These are phyloP conservation scores for Sarotherodon lohbergeri DNA, from an alignment of 2,113 vertebrate species.

Conservation along the genomic window DNA sequence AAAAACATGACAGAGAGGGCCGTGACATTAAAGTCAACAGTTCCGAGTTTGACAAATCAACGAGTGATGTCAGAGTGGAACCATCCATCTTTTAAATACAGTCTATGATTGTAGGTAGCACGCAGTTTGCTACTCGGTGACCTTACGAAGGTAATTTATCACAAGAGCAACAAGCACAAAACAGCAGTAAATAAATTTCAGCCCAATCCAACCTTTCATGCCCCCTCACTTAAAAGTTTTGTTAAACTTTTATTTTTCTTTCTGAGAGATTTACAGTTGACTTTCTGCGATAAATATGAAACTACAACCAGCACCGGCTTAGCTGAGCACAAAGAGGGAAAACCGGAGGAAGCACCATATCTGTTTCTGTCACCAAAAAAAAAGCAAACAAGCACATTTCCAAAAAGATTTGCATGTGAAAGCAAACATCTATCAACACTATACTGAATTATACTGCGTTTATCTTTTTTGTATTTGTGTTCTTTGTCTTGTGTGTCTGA, in stretches of 20 bases:
- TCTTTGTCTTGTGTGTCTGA: neutral
- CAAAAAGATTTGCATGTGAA: neutral
- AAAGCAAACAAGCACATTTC: neutral
- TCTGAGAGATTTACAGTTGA: neutral
- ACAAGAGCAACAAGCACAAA: neutral
- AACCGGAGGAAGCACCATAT: neutral
- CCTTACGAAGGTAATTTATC: neutral
- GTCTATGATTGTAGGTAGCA: neutral
- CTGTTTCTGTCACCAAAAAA: neutral
- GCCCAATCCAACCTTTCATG: neutral
- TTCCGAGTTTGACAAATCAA: neutral
- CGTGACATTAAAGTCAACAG: neutral
- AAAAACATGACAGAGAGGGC: neutral
- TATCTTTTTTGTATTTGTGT: neutral
- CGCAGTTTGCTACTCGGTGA: neutral
- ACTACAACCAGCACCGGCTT: neutral
- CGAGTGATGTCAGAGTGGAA: neutral
- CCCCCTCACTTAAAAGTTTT: neutral
- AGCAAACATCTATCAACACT: neutral
- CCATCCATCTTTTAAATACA: neutral
- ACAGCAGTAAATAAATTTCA: neutral
- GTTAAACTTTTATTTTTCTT: neutral
- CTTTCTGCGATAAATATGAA: neutral
- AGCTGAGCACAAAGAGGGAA: neutral
- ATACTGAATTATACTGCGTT: neutral